Evolutionary conservation across 2,888 invertebrate genomes (phyloP), one percentile per base, ranked within the genome.

Genomic region (Alcis repandata): DNA sequence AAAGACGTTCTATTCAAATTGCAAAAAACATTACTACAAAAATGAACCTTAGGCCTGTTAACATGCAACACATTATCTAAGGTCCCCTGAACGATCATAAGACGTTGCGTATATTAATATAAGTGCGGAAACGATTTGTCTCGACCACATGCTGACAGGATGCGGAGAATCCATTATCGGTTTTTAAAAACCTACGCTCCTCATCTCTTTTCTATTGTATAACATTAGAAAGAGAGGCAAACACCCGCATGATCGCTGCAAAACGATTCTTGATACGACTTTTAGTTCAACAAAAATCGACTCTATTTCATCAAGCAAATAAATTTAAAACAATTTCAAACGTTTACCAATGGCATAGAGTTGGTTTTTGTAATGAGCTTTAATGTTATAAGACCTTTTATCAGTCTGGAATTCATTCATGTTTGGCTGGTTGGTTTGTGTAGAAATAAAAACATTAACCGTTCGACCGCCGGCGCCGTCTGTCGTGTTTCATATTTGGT

Each of bases 111-210:
- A 36, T 11, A 11, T 22, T 57, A 48, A 40, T 54, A 60, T 67
- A 70, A 67, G 82, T 82, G 75, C 86, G 91, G 92, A 92, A 91
- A 87, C 90, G 89, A 92, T 92, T 91, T 88, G 90, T 92, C 90
- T 89, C 87, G 87, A 84, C 85, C 90, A 85, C 89, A 90, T 85
- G 91, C 84, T 89, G 91, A 90, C 90, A 89, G 85, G 92, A 92
- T 90, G 90, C 81, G 81, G 88, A 84, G 83, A 84, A 86, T 83
- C 86, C 88, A 89, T 90, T 90, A 90, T 90, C 85, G 88, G 90
- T 87, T 86, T 89, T 83, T 19, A 87, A 88, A 90, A 90, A 86
- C 82, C 80, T 79, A 78, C 73, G 68, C 52, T 51, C 79, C 64
- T 78, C 80, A 60, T 27, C 27, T 27, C 27, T 74, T 81, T 75